Conservation (phyloP, 1,140 invertebrate species). For the Psilanteris sp. region DNA sequence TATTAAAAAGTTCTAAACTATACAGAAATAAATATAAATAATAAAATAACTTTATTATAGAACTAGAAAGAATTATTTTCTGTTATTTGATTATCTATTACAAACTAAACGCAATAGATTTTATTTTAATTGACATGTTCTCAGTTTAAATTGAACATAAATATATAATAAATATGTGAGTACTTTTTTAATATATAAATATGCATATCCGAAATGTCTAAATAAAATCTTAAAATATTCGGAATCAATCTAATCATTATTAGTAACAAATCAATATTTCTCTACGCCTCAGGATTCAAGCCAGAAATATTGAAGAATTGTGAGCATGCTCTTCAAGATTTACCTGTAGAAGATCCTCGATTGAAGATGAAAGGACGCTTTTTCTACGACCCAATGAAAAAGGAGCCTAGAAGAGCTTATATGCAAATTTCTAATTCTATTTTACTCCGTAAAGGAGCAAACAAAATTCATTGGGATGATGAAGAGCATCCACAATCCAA, state of each 20-base stretch:
- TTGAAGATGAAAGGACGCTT: slow-evolving; percentile 77
- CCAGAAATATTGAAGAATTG: slow-evolving; percentile 77
- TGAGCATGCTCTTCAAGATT: slow-evolving; percentile 72
- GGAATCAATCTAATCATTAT: too few species aligned
- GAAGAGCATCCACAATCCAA: slow-evolving; percentile 37
- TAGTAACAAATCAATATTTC: slow-evolving; percentile 36
- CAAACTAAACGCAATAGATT: too few species aligned
- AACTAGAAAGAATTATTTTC: too few species aligned
- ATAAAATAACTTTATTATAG: too few species aligned
- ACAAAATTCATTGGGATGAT: slow-evolving; percentile 73
- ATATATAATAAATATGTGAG: too few species aligned
- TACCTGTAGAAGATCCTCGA: slow-evolving; percentile 76
- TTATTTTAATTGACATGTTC: too few species aligned
- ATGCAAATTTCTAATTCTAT: slow-evolving; percentile 71
- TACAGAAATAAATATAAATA: too few species aligned
- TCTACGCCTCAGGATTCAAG: slow-evolving; percentile 73
- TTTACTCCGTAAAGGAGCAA: slow-evolving; percentile 69
- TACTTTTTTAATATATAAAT: slow-evolving; percentile 6
- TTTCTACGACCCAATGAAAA: slow-evolving; percentile 73
- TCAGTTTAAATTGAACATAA: too few species aligned
- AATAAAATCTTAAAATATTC: too few species aligned
- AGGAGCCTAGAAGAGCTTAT: slow-evolving; percentile 26
- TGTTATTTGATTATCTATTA: too few species aligned
- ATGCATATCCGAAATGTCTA: slow-evolving; percentile 6
- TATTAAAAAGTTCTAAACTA: too few species aligned